Evolutionary conservation across 2,113 vertebrate species (phyloP).

Genomic region (Hystrix brachyura): DNA sequence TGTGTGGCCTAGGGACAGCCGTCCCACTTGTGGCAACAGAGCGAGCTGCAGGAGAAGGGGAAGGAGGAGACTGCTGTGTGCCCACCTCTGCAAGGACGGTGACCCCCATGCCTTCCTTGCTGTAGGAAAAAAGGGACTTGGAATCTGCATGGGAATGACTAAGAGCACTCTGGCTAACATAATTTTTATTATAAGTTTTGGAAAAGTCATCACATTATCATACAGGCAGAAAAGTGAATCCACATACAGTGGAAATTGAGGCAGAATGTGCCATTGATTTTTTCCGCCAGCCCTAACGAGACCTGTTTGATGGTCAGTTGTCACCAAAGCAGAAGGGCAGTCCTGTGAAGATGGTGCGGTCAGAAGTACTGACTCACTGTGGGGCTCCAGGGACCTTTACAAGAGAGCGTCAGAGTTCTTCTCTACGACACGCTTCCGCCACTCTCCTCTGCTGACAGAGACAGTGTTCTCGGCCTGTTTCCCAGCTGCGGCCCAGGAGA

Average conservation of each 20-base stretch:
- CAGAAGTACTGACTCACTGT: rapidly evolving
- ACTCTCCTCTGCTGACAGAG: neutral
- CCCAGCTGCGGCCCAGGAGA: neutral
- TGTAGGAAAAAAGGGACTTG: neutral
- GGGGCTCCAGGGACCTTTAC: neutral
- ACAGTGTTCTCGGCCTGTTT: rapidly evolving
- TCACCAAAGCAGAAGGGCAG: neutral
- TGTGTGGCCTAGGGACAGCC: no score
- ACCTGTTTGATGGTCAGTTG: neutral
- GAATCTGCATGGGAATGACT: neutral
- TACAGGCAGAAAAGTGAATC: neutral
- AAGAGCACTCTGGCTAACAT: neutral
- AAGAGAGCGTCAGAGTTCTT: neutral
- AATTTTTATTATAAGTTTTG: neutral
- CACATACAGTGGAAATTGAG: neutral
- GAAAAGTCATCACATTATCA: neutral
- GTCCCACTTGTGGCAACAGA: rapidly evolving
- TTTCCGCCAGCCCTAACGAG: neutral
- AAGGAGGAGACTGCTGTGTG: neutral
- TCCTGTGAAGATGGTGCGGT: rapidly evolving
- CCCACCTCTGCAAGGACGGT: neutral
- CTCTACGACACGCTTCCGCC: rapidly evolving
- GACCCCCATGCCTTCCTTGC: rapidly evolving
- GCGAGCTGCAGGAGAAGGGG: neutral
- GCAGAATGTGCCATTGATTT: neutral